Percentiles rank a stretch among this genome's conserved stretches.
These are phyloP conservation scores for Eupithecia exiguata DNA, from an alignment of 2,888 invertebrate species.

Conservation along the genomic window DNA sequence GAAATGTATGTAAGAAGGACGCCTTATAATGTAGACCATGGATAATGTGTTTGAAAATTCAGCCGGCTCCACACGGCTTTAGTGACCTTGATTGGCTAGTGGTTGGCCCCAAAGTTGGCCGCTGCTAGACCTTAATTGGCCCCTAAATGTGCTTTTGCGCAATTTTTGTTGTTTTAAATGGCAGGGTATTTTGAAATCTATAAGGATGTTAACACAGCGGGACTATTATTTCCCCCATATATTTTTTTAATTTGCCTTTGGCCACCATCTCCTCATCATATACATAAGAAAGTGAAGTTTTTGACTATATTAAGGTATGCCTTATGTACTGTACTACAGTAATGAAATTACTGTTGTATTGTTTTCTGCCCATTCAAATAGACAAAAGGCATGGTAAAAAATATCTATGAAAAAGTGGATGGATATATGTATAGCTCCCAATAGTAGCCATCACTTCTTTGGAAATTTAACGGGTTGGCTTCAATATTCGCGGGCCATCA, in stretches of 20 bases:
- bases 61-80: constrained; percentile 1
- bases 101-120: not conserved
- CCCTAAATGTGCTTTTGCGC: not conserved
- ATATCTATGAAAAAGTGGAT: not conserved
- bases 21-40: constrained; percentile 35
- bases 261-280: too few species aligned
- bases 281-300: too few species aligned
- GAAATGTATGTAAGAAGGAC: constrained; percentile 62
- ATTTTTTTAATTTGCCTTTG: too few species aligned
- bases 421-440: not conserved
- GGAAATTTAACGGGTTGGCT: not conserved
- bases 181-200: not conserved
- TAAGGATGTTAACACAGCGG: not conserved
- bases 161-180: not conserved
- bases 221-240: not conserved
- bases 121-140: not conserved
- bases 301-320: too few species aligned
- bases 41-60: constrained; percentile 55
- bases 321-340: too few species aligned
- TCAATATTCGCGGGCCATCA: not conserved
- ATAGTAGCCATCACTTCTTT: not conserved
- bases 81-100: not conserved
- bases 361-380: too few species aligned
- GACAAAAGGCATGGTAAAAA: not conserved
- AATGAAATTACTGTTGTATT: too few species aligned